A percentile compares a stretch with the other conserved stretches of the same genome.
Conservation (phyloP, 2,888 invertebrate species). For the Meiosimyza decipiens region DNA sequence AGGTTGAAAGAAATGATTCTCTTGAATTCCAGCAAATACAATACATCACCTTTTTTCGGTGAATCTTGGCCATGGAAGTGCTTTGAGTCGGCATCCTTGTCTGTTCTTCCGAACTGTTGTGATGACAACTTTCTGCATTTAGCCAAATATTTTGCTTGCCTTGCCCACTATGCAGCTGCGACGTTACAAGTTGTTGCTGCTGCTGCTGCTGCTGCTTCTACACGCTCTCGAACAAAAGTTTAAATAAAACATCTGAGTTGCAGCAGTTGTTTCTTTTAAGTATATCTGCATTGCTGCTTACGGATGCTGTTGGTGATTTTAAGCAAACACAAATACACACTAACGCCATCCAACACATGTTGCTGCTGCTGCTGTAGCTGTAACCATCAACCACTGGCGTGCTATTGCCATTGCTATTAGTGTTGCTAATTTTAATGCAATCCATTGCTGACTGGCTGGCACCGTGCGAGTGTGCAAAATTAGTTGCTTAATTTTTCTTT, state of each 20-base stretch:
- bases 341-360: neutral
- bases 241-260: slow-evolving; percentile 31
- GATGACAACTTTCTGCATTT: too few species aligned
- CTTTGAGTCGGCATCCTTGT: too few species aligned
- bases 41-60: too few species aligned
- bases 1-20: too few species aligned
- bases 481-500: slow-evolving; percentile 36
- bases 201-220: too few species aligned
- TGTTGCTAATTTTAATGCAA: slow-evolving; percentile 27
- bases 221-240: slow-evolving; percentile 1
- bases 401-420: neutral
- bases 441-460: neutral
- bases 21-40: too few species aligned
- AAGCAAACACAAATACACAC: neutral
- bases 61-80: too few species aligned
- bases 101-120: too few species aligned
- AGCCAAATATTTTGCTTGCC: neutral
- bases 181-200: neutral
- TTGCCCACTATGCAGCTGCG: neutral
- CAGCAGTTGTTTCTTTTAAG: neutral
- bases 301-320: neutral
- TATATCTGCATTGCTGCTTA: slow-evolving; percentile 29
- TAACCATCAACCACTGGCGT: neutral
- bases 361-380: neutral
- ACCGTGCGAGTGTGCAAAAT: slow-evolving; percentile 12